Conservation (phyloP, 2,888 invertebrate genomes). For the Caenorhabditis virilis region DNA sequence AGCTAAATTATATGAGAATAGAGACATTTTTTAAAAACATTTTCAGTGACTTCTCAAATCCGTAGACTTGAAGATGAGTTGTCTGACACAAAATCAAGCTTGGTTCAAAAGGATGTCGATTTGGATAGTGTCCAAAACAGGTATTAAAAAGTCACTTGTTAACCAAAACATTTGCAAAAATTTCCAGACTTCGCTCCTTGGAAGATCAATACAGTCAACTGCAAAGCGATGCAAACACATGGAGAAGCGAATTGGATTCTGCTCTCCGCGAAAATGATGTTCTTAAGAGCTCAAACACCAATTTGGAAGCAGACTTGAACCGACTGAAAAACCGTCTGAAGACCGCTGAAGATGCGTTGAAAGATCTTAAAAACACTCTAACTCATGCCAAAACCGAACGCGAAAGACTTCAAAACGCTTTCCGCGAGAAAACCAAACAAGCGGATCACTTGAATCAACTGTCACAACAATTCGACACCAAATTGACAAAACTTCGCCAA, state of each 20-base stretch:
- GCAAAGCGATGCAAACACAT: slow-evolving; percentile 56
- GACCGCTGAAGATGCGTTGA: slow-evolving; percentile 56
- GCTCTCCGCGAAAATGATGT: slow-evolving; percentile 59
- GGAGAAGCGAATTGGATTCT: slow-evolving; percentile 50
- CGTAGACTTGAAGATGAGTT: slow-evolving; percentile 67
- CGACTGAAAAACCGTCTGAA: slow-evolving; percentile 56
- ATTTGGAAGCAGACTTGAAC: slow-evolving; percentile 54
- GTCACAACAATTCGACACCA: slow-evolving; percentile 58
- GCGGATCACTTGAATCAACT: slow-evolving; percentile 63
- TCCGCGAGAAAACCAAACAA: slow-evolving; percentile 65
- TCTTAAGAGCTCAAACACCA: slow-evolving; percentile 54
- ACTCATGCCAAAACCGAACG: slow-evolving; percentile 59
- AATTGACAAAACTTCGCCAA: slow-evolving; percentile 57
- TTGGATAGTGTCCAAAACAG: slow-evolving; percentile 61
- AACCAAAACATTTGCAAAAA: background rate
- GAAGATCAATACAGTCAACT: slow-evolving; percentile 62
- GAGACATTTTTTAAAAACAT: background rate
- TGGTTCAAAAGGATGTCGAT: slow-evolving; percentile 60
- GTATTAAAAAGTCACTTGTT: background rate
- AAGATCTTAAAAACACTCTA: slow-evolving; percentile 56
- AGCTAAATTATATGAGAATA: slow-evolving; percentile 11
- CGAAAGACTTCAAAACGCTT: slow-evolving; percentile 63
- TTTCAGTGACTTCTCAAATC: slow-evolving; percentile 60
- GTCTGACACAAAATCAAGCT: slow-evolving; percentile 52
- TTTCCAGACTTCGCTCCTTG: slow-evolving; percentile 46